Base-by-base conservation (phyloP, 1,140 invertebrate genomes). In the Cydia pomonella region DNA sequence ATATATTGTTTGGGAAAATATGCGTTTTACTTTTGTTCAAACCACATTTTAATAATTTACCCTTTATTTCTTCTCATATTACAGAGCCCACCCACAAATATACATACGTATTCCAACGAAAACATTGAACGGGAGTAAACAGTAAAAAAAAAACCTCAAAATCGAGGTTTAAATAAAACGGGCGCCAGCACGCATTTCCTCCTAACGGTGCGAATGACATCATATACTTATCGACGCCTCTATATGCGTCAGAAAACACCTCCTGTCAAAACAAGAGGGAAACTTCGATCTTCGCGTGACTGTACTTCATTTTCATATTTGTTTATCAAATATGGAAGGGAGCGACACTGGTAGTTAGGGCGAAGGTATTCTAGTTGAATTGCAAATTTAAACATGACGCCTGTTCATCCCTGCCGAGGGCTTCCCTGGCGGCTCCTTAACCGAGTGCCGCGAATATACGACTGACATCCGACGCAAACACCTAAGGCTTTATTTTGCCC, bases 381-480 rank as follows among this genome's bases (percentile, higher is more conserved):
- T 82, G 84, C 84, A 84, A 87, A 87, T 87, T 87, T 85, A 85
- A 84, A 84, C 84, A 84, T 83, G 80, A 77, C 79, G 62, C 72
- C 73, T 41, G 73, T 69, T 80, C 81, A 82, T 78, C 73, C 74
- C 75, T 18, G 29, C 29, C 64, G 64, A 33, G 27, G 29, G 27
- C 63, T 64, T 64, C 63, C 64, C 64, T 33, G 25, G 64, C 64
- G 64, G 27, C 27, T 69, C 29, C 64, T 69, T 69, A 64, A 33
- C 63, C n/a, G 64, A 69, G n/a, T 18, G 64, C n/a, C 53, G 29
- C 63, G 63, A 29, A 64, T 64, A 64, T 64, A 64, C 63, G 63
- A n/a, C 63, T 64, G 29, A 38, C 64, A 29, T 33, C 29, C 27
- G 64, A 38, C 64, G 64, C 27, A 69, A 69, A 69, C 64, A 69